Conservation (phyloP, 2,113 vertebrate species). For the Antechinus flavipes region DNA sequence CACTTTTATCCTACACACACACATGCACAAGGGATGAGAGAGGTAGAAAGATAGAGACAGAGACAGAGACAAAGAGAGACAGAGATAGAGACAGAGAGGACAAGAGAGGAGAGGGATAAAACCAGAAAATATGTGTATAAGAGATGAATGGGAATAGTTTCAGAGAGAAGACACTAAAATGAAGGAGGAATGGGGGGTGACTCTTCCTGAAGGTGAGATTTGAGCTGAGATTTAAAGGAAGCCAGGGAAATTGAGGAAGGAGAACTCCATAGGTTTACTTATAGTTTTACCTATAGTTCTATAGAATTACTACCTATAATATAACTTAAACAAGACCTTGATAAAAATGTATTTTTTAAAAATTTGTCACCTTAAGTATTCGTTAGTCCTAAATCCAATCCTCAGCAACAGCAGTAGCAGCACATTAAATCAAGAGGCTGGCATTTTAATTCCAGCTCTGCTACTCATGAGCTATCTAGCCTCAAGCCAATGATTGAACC, state of each 20-base stretch:
- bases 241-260: background rate
- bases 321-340: background rate
- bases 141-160: background rate
- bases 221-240: background rate
- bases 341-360: constrained; percentile 1
- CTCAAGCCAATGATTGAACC: constrained; percentile 48
- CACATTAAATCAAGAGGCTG: background rate
- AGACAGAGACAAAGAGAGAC: no score
- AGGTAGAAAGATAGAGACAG: no score
- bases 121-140: no score
- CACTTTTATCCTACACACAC: no score
- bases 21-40: no score
- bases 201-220: background rate
- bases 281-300: background rate
- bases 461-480: background rate
- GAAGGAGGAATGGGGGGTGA: background rate
- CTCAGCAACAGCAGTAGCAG: background rate
- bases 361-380: background rate
- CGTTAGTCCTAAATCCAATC: constrained; percentile 1
- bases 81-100: no score
- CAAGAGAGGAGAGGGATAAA: no score
- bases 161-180: background rate
- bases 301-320: background rate
- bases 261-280: background rate
- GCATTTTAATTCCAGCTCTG: background rate